Conservation (phyloP, 2,113 vertebrate species). For the Asarcornis scutulata region DNA sequence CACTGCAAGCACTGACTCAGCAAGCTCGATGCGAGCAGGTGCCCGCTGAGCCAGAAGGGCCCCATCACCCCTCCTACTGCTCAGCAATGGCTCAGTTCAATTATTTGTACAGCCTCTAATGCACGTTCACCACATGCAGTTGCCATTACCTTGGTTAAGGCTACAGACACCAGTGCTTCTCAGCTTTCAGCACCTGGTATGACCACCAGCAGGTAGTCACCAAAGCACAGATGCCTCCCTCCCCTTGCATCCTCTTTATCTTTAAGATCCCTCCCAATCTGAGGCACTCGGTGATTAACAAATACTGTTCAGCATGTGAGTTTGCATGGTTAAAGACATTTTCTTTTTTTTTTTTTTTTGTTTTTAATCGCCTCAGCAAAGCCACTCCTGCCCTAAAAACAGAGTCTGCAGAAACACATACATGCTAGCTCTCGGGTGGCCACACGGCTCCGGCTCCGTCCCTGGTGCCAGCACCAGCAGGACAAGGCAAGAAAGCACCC, state of each 20-base stretch:
- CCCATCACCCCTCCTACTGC: background rate
- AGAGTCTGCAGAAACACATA: background rate
- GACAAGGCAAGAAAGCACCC: background rate
- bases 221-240: background rate
- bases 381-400: background rate
- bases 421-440: background rate
- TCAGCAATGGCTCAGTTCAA: background rate
- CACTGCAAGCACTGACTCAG: background rate
- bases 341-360: background rate
- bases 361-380: background rate
- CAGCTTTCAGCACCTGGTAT: background rate
- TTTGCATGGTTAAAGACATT: background rate
- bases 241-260: too few relatives aligned
- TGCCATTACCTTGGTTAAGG: background rate
- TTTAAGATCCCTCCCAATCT: too few relatives aligned
- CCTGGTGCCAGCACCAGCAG: background rate
- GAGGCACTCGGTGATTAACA: background rate
- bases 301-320: background rate
- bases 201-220: too few relatives aligned
- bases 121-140: rapidly evolving
- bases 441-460: too few relatives aligned
- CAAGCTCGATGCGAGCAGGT: background rate
- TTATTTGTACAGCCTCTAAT: background rate
- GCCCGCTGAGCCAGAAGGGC: background rate
- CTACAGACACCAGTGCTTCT: background rate